Base-by-base conservation (phyloP, 35 echinoderm and acorn worm genomes). In the Ophiothrix spiculata region DNA sequence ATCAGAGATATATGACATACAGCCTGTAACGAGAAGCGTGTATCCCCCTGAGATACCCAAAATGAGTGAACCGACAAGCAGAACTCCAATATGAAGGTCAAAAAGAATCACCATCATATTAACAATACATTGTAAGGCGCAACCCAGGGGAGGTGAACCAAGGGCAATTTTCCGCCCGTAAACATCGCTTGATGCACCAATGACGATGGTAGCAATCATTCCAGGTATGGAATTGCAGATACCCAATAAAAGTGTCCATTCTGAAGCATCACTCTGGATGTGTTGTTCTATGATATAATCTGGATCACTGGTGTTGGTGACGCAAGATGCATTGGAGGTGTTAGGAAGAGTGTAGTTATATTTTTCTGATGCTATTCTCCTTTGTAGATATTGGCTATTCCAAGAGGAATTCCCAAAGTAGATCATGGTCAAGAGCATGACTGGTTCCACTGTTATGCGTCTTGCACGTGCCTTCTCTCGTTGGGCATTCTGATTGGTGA, bases 1-100 rank as follows among this genome's bases (percentile, higher is more conserved):
- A 75, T 88, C 86, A 35, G 86, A 75, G 37, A 88, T 79, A 45
- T 80, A 88, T 74, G 86, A 87, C 29, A 77, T 56, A 64, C 75
- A 79, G 0, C 41, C 35, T 4, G 75, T 39, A 12, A 80, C 34
- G 76, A 79, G 45, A 39, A 79, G 76, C 34, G 39, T 40, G 32
- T 36, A 80, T 54, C 77, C 86, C 12, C 75, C 86, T 29, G 75
- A 80, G 14, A 88, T 8, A 37, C 86, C 86, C 25, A 88, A 39
- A 11, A 45, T 32, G 36, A 88, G 32, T 36, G 33, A 33, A 6
- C 13, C 77, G 35, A 38, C n/a, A 17, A 19, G 38, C 4, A 79
- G 38, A 4, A 79, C 77, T 35, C 36, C 77, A 19, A 79, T 25
- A 35, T 0, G 77, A 79, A 79, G 77, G 19, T 79, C 35, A 33